Evolutionary conservation across 2,888 invertebrate genomes (phyloP).

Genomic region (Dasysyrphus albostriatus): DNA sequence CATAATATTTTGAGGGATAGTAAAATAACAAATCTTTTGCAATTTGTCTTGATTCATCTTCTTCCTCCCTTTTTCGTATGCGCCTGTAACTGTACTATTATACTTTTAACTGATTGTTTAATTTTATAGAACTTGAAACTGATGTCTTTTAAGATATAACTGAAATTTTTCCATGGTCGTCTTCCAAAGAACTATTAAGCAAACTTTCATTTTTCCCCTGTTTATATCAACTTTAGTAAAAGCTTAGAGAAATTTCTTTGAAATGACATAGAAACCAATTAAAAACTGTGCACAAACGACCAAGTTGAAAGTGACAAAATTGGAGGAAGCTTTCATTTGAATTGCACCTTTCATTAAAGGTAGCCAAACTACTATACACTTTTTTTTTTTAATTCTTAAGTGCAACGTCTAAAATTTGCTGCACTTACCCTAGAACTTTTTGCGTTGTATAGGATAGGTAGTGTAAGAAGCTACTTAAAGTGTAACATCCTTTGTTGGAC

Average conservation of each 20-base stretch:
- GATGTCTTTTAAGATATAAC: too few relatives aligned
- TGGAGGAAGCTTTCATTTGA: neutral
- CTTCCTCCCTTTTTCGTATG: too few relatives aligned
- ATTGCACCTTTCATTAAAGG: neutral
- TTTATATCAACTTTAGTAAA: neutral
- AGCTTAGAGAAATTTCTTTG: neutral
- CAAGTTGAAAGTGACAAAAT: constrained; percentile 5
- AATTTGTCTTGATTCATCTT: too few relatives aligned
- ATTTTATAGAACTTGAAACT: too few relatives aligned
- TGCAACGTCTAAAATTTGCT: neutral
- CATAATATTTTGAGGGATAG: too few relatives aligned
- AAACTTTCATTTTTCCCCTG: neutral
- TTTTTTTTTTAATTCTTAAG: neutral
- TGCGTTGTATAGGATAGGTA: neutral
- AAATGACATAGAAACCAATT: neutral
- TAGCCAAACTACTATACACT: too few relatives aligned
- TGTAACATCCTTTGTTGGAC: neutral
- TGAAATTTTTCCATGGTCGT: neutral
- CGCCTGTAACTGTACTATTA: too few relatives aligned
- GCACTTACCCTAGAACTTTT: neutral
- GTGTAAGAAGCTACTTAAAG: neutral
- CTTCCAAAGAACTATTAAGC: neutral
- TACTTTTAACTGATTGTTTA: too few relatives aligned
- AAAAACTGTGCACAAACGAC: neutral
- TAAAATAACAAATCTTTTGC: too few relatives aligned